These are phyloP conservation scores for Ornithoptera priamus DNA, from an alignment of 2,888 invertebrate genomes.

Conservation along the genomic window DNA sequence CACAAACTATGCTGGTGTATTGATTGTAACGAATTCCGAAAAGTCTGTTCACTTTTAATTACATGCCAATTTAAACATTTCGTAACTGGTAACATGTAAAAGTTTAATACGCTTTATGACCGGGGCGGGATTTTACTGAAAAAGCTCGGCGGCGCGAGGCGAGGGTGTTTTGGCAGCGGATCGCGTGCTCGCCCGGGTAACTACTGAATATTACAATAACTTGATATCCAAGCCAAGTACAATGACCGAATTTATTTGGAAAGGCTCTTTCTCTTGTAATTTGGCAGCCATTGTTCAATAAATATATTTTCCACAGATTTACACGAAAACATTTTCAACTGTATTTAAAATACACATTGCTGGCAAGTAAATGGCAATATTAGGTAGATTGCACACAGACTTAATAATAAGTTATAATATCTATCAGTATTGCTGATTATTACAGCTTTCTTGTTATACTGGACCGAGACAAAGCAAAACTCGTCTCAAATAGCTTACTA, in stretches of 20 bases:
- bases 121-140: conserved; percentile 22
- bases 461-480: too few relatives aligned
- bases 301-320: conserved; percentile 20
- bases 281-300: conserved; percentile 24
- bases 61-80: background rate
- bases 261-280: conserved; percentile 23
- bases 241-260: conserved; percentile 46
- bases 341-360: background rate
- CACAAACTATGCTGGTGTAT: too few relatives aligned
- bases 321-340: conserved; percentile 2
- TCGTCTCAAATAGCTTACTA: too few relatives aligned
- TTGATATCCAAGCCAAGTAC: conserved; percentile 38
- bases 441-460: too few relatives aligned
- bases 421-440: too few relatives aligned
- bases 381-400: too few relatives aligned
- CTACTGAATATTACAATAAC: conserved; percentile 32
- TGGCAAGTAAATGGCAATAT: background rate
- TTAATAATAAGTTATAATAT: too few relatives aligned
- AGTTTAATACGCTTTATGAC: conserved; percentile 11
- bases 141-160: conserved; percentile 17
- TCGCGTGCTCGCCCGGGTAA: conserved; percentile 29
- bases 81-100: background rate
- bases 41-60: background rate
- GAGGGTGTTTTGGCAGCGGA: conserved; percentile 25
- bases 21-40: too few relatives aligned